phyloP scores from a whole-genome alignment of 2,888 invertebrate species.

The Erebia palarica region DNA sequence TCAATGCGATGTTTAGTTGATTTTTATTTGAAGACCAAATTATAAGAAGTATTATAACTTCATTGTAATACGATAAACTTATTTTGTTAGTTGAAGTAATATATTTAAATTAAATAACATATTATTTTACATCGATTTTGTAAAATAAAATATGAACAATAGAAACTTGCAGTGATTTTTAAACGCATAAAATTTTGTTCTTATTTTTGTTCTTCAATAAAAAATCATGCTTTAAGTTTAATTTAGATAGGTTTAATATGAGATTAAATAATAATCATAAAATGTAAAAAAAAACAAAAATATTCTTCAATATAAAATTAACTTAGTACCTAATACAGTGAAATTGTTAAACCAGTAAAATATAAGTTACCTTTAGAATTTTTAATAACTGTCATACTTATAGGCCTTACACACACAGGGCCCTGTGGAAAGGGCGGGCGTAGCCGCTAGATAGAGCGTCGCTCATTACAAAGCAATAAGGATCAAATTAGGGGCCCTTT shows the following conservation, averaged over 20 bases:
- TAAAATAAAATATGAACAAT: too few species aligned
- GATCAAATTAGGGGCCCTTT: too few species aligned
- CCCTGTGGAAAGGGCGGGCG: too few species aligned
- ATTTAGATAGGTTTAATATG: neutral
- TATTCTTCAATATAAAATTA: neutral
- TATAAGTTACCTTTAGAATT: too few species aligned
- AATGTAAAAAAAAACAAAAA: neutral
- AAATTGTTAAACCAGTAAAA: too few species aligned
- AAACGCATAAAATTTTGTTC: too few species aligned
- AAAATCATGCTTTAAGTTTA: constrained; percentile 5
- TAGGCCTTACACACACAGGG: too few species aligned
- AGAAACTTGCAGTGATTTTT: too few species aligned
- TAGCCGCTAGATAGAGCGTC: too few species aligned
- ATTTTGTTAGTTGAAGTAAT: neutral
- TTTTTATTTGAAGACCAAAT: constrained; percentile 13
- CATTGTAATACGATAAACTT: neutral
- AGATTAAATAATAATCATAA: neutral
- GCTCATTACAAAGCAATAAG: too few species aligned
- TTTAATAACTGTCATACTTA: too few species aligned
- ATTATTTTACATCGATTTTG: too few species aligned
- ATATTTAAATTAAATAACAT: neutral
- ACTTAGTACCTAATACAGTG: neutral
- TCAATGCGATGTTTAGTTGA: constrained; percentile 10
- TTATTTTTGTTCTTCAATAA: constrained; percentile 14
- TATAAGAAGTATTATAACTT: neutral